Base-by-base conservation (phyloP, 2,113 vertebrate genomes). In the Tetrao urogallus region DNA sequence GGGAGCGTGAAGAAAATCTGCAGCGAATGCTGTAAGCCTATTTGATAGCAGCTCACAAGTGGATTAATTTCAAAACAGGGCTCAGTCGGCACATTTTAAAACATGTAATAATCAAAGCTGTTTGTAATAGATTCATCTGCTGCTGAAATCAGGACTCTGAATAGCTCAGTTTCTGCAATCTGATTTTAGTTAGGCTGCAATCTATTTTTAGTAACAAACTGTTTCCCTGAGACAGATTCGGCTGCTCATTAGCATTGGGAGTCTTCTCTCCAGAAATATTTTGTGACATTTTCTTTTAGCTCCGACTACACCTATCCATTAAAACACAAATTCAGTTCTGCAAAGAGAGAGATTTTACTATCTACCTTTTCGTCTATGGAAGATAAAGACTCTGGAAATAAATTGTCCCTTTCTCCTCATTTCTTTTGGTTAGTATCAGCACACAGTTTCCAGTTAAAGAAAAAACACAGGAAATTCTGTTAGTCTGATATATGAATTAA, bases 191-290 rank as follows among this genome's bases (percentile, higher is more conserved):
- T 97, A 87, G 94, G 93, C 60, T 91, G 91, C 80, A 34, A 48
- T 92, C 94, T 98, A 98, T 98, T 98, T 98, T 98, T 98, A 98
- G 97, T 72, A 96, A 95, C 96, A 97, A 97, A 97, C 97, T 97
- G 91, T 96, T 97, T 97, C 93, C 94, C 94, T 2, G 21, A 96
- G 95, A 97, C 96, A 92, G 95, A 97, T 92, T 97, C 60, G 52
- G 96, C 96, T 98, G 94, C 93, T 98, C 92, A 96, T 98, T 97
- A 97, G 96, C 96, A 96, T 84, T 77, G 79, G 70, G 95, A 96
- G 90, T 54, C 91, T 97, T 95, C 94, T 96, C 86, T 75, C 89
- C 93, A 93, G 94, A 95, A 92, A 52, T 70, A 48, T 32, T 92
- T 86, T 67, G 72, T 82, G 73, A 92, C 77, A 72, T 24, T 97